Conservation (phyloP, 2,113 vertebrate species). For the Syrrhaptes paradoxus region DNA sequence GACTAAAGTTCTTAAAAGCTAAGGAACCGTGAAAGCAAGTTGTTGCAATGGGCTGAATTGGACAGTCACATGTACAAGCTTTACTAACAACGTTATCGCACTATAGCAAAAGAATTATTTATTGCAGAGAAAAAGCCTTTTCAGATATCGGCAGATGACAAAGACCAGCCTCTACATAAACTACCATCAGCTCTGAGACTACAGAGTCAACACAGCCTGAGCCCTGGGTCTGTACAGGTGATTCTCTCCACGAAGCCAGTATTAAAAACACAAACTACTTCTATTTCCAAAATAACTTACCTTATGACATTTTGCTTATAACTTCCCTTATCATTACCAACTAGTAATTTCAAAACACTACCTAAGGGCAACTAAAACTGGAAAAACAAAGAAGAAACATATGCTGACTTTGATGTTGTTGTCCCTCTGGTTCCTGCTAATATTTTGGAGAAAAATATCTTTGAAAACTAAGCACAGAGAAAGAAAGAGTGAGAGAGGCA, state of each 20-base stretch:
- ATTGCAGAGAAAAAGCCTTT: neutral
- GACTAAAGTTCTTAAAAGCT: neutral
- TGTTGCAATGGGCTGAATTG: neutral
- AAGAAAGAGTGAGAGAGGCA: neutral
- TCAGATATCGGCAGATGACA: neutral
- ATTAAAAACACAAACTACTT: neutral
- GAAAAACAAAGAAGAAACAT: constrained; percentile 31
- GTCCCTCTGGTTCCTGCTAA: neutral
- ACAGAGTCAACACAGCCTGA: neutral
- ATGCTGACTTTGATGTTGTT: constrained; percentile 13
- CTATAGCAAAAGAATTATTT: neutral
- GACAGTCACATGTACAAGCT: neutral
- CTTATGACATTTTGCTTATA: neutral
- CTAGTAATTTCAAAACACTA: neutral
- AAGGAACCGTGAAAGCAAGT: neutral
- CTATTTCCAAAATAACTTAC: neutral
- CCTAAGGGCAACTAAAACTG: neutral
- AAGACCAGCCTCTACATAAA: neutral
- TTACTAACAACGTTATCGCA: neutral
- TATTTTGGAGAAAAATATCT: constrained; percentile 23
- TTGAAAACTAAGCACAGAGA: constrained; percentile 22
- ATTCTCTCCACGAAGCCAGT: neutral
- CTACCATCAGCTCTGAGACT: neutral
- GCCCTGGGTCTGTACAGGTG: neutral
- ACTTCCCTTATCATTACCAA: neutral